A percentile compares a stretch with the other conserved stretches of the same genome.
phyloP scores from a whole-genome alignment of 1,140 invertebrate genomes.

The Reticulitermes speratus region DNA sequence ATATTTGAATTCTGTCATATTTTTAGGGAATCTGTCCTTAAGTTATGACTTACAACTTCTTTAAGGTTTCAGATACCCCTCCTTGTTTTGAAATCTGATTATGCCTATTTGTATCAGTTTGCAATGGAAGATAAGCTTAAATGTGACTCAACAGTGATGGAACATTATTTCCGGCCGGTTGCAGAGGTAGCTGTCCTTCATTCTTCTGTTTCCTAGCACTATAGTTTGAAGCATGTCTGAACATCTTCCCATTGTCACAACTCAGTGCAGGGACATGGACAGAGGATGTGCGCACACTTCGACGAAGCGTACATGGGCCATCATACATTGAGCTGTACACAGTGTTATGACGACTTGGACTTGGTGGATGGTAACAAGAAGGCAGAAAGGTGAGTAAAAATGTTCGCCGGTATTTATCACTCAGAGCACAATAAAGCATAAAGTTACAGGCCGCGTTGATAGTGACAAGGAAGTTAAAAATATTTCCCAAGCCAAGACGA shows the following conservation, averaged over 20 bases:
- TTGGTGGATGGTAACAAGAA: slow-evolving; percentile 40
- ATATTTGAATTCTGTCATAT: too few species aligned
- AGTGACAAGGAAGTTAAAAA: slow-evolving; percentile 69
- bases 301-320: not conserved
- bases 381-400: slow-evolving; percentile 63
- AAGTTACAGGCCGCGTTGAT: slow-evolving; percentile 75
- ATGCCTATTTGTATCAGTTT: not conserved
- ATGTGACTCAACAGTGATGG: not conserved
- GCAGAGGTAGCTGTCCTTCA: not conserved
- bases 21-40: too few species aligned
- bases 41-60: not conserved
- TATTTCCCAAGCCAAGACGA: slow-evolving; percentile 61
- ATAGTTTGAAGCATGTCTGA: not conserved
- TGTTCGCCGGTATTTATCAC: slow-evolving; percentile 72
- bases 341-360: not conserved
- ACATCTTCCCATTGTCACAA: not conserved
- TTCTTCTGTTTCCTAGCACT: not conserved
- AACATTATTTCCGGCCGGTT: not conserved
- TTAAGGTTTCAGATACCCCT: not conserved
- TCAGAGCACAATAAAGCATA: slow-evolving; percentile 74
- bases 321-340: not conserved
- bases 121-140: not conserved
- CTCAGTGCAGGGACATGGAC: not conserved
- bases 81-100: not conserved
- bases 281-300: not conserved